Evolutionary conservation across 2,888 invertebrate species (phyloP).

Genomic region (Augiades crinisus): DNA sequence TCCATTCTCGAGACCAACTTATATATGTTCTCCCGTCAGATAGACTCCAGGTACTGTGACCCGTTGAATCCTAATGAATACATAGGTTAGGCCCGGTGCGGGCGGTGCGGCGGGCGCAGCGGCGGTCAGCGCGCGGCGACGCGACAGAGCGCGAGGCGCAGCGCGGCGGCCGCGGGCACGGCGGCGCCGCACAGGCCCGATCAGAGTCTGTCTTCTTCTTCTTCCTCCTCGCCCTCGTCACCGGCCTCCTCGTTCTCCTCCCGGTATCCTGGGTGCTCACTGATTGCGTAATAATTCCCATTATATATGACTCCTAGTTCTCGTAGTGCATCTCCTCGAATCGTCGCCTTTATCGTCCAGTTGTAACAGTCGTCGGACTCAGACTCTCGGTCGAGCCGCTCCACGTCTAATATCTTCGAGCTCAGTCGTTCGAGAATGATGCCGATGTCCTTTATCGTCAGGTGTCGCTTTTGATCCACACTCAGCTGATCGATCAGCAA

Average conservation of each 20-base stretch:
- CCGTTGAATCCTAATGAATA: neutral
- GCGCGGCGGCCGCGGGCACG: constrained; percentile 69
- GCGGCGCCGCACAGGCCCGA: constrained; percentile 78
- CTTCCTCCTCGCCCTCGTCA: constrained; percentile 92
- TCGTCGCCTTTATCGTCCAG: constrained; percentile 98
- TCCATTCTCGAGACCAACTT: constrained; percentile 21
- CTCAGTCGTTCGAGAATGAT: constrained; percentile 95
- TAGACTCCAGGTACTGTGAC: neutral
- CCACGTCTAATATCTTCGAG: constrained; percentile 96
- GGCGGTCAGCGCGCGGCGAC: constrained; percentile 51
- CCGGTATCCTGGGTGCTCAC: constrained; percentile 96
- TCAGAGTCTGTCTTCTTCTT: constrained; percentile 87
- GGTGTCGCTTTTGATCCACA: constrained; percentile 94
- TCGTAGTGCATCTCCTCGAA: constrained; percentile 93
- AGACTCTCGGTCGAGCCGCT: constrained; percentile 94
- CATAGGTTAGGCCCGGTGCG: constrained; percentile 27
- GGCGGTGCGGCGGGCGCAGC: constrained; percentile 31
- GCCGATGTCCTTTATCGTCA: constrained; percentile 97
- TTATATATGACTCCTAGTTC: constrained; percentile 97
- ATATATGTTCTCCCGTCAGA: constrained; percentile 9
- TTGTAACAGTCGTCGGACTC: constrained; percentile 97
- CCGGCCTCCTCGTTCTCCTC: constrained; percentile 93
- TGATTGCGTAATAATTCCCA: constrained; percentile 97
- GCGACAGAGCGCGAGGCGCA: constrained; percentile 69
- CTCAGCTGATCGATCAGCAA: constrained; percentile 95